Percentiles rank a stretch among this genome's conserved stretches.
Evolutionary conservation across 2,888 invertebrate genomes (phyloP).

Genomic region (Caenorhabditis sulstoni): DNA sequence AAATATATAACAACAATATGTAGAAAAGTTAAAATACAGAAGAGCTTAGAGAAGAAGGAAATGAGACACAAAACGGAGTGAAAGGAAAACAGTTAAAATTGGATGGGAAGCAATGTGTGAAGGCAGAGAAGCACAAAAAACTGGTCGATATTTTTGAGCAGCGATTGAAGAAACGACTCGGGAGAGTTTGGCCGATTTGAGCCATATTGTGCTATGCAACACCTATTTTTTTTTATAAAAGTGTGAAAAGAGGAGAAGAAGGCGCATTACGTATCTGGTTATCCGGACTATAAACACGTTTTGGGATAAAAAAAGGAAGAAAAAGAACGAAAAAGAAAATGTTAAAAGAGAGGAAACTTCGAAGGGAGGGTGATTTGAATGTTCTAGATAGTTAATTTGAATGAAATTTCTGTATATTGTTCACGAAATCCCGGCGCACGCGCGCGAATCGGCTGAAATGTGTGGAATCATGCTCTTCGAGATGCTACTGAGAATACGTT

Average conservation of each 20-base stretch:
- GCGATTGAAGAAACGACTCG: slow-evolving; percentile 50
- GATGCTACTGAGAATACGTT: slow-evolving; percentile 42
- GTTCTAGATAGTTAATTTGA: slow-evolving; percentile 18
- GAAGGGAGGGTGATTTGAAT: slow-evolving; percentile 44
- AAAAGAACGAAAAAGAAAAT: slow-evolving; percentile 43
- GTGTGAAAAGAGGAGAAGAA: slow-evolving; percentile 33
- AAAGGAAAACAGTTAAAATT: slow-evolving; percentile 46
- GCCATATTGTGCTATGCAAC: slow-evolving; percentile 50
- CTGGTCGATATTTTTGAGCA: slow-evolving; percentile 56
- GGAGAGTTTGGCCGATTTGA: slow-evolving; percentile 32
- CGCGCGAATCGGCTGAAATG: slow-evolving; percentile 25
- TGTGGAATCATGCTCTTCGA: slow-evolving; percentile 57
- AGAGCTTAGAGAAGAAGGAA: slow-evolving; percentile 29
- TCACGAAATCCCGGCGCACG: background rate
- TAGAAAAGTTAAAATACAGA: slow-evolving; percentile 56
- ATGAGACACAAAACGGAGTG: slow-evolving; percentile 47
- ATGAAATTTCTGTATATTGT: slow-evolving; percentile 4
- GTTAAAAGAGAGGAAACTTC: slow-evolving; percentile 28
- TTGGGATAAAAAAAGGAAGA: slow-evolving; percentile 43
- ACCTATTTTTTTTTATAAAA: slow-evolving; percentile 34
- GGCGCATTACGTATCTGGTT: slow-evolving; percentile 55
- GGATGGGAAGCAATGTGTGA: slow-evolving; percentile 11
- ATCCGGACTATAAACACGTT: slow-evolving; percentile 65
- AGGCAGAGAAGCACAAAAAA: slow-evolving; percentile 46
- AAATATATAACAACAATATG: slow-evolving; percentile 60